These are phyloP conservation scores for Agriotes lineatus DNA, from an alignment of 2,888 invertebrate genomes.

Conservation along the genomic window DNA sequence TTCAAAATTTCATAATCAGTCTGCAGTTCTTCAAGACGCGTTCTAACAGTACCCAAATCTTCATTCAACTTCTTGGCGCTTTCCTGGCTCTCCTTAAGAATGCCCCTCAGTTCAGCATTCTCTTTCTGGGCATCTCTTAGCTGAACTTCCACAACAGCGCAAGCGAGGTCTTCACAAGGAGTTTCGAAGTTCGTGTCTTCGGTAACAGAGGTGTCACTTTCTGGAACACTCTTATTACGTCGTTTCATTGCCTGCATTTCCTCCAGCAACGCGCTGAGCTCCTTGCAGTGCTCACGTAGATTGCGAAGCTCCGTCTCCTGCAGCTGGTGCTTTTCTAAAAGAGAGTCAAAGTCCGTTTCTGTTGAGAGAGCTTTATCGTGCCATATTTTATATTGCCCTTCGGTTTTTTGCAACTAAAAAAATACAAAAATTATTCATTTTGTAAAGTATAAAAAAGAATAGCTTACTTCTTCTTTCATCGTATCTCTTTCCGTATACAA, in stretches of 20 bases:
- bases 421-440: not conserved
- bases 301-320: constrained; percentile 55
- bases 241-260: constrained; percentile 57
- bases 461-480: constrained; percentile 65
- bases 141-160: constrained; percentile 64
- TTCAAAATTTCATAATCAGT: constrained; percentile 32
- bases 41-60: constrained; percentile 25
- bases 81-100: constrained; percentile 41
- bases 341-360: constrained; percentile 55
- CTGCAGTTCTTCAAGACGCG: constrained; percentile 28
- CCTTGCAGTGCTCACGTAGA: constrained; percentile 57
- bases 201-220: constrained; percentile 45
- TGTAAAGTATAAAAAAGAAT: too few species aligned
- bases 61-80: constrained; percentile 27
- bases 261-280: constrained; percentile 66
- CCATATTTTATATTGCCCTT: constrained; percentile 58
- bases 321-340: constrained; percentile 54
- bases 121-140: constrained; percentile 60
- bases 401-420: constrained; percentile 64
- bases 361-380: constrained; percentile 56
- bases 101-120: constrained; percentile 52
- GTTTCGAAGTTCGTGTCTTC: constrained; percentile 23
- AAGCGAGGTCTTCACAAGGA: constrained; percentile 59
- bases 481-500: constrained; percentile 68
- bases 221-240: constrained; percentile 52